phyloP scores from a whole-genome alignment of 1,140 invertebrate species.

The Bombus consobrinus region DNA sequence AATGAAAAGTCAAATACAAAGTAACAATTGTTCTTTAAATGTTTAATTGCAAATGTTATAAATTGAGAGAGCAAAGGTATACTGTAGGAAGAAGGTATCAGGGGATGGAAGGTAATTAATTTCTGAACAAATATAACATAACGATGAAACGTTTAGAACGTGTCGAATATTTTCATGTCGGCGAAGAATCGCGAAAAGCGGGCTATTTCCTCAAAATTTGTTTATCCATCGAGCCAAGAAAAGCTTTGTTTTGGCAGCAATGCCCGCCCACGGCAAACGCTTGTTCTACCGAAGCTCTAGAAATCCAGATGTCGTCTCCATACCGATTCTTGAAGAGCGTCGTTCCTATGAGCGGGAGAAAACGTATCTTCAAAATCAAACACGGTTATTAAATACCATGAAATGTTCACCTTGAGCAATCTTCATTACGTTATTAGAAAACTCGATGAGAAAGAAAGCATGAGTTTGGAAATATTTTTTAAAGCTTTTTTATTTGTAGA shows the following conservation, averaged over 20 bases:
- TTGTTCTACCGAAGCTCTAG: conserved; percentile 21
- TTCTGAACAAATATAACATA: background rate
- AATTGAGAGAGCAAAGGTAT: background rate
- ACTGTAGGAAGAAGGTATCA: background rate
- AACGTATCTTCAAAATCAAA: background rate
- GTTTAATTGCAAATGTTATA: background rate
- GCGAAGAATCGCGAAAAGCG: conserved; percentile 11
- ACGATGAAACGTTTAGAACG: conserved; percentile 3
- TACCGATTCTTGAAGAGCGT: conserved; percentile 18
- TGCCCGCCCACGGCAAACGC: conserved; percentile 13
- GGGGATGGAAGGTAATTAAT: background rate
- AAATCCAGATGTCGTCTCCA: conserved; percentile 60
- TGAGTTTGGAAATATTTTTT: background rate
- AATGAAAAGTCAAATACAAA: background rate
- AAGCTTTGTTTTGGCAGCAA: conserved; percentile 65
- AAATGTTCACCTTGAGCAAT: background rate
- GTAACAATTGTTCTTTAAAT: background rate
- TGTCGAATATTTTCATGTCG: conserved; percentile 16
- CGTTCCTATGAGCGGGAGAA: background rate
- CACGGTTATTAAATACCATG: background rate
- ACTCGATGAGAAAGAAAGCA: background rate
- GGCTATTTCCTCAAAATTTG: conserved; percentile 52
- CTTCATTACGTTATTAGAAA: background rate
- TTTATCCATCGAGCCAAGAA: conserved; percentile 61
- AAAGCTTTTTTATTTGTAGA: background rate